Evolutionary conservation across 2,888 invertebrate species (phyloP).

Genomic region (Lobophora halterata): DNA sequence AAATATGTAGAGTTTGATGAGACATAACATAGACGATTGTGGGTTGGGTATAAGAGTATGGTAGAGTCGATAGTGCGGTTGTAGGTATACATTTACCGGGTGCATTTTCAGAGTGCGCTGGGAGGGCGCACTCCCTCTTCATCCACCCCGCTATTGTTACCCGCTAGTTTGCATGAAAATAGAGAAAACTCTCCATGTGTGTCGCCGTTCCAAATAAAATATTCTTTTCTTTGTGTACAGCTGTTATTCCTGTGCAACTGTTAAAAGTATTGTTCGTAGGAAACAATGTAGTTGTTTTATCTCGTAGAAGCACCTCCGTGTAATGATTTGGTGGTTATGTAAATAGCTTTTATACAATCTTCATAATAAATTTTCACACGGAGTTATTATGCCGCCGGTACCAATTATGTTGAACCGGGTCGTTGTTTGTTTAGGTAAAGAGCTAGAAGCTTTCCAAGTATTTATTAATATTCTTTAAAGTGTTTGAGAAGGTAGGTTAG

Average conservation of each 20-base stretch:
- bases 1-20: constrained; percentile 1
- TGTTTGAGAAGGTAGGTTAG: no score
- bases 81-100: constrained; percentile 34
- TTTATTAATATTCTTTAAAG: constrained; percentile 2
- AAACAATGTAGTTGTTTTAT: constrained; percentile 57
- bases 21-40: not conserved
- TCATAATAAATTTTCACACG: constrained; percentile 22
- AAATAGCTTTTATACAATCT: constrained; percentile 29
- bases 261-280: constrained; percentile 63
- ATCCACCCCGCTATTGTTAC: constrained; percentile 61
- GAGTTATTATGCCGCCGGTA: constrained; percentile 18
- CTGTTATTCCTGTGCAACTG: constrained; percentile 61
- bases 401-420: constrained; percentile 16
- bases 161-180: constrained; percentile 73
- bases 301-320: constrained; percentile 38
- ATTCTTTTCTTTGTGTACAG: constrained; percentile 67
- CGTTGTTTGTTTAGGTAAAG: constrained; percentile 18
- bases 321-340: constrained; percentile 41
- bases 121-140: constrained; percentile 45
- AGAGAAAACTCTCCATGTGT: constrained; percentile 70
- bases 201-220: constrained; percentile 71
- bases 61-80: constrained; percentile 21
- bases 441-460: constrained; percentile 1
- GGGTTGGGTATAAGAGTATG: constrained; percentile 2
- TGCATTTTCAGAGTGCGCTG: constrained; percentile 58